These are phyloP conservation scores for Amitus sp. DNA, from an alignment of 2,888 invertebrate species.

Conservation along the genomic window DNA sequence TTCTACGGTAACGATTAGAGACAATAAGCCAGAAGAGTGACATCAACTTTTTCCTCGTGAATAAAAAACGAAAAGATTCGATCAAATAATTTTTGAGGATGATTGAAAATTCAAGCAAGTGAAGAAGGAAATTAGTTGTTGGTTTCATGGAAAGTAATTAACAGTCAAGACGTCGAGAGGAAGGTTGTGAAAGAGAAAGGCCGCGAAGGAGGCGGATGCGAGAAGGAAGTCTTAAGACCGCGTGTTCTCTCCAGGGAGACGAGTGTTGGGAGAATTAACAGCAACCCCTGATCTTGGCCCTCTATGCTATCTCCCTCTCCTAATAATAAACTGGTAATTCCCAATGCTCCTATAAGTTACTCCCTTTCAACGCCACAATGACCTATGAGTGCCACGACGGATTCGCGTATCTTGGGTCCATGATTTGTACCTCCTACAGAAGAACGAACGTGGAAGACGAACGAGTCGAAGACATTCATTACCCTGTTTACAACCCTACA, in stretches of 20 bases:
- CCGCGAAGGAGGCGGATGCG: constrained; percentile 35
- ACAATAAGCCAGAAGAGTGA: too few species aligned
- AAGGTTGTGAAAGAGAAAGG: constrained; percentile 35
- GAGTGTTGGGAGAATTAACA: constrained; percentile 64
- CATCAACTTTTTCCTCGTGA: too few species aligned
- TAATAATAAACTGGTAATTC: constrained; percentile 66
- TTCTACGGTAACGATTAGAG: too few species aligned
- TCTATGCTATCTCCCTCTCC: constrained; percentile 63
- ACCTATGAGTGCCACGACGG: constrained; percentile 59
- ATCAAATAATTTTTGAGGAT: too few species aligned
- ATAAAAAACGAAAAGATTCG: too few species aligned
- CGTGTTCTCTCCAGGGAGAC: constrained; percentile 58
- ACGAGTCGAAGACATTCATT: not conserved
- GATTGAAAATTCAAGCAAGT: too few species aligned
- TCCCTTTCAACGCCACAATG: constrained; percentile 63
- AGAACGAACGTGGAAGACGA: constrained; percentile 20
- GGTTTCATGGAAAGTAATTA: constrained; percentile 59
- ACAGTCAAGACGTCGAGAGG: constrained; percentile 53
- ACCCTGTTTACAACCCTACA: too few species aligned
- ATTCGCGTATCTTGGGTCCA: constrained; percentile 53
- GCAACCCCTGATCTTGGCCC: constrained; percentile 60
- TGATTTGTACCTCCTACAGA: constrained; percentile 43
- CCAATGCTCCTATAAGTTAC: constrained; percentile 66
- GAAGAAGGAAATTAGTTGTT: constrained; percentile 35
- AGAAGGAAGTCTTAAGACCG: constrained; percentile 59